Evolutionary conservation across 2,797 vertebrate genomes (phyloP).

Genomic region (Sebastes alutus): DNA sequence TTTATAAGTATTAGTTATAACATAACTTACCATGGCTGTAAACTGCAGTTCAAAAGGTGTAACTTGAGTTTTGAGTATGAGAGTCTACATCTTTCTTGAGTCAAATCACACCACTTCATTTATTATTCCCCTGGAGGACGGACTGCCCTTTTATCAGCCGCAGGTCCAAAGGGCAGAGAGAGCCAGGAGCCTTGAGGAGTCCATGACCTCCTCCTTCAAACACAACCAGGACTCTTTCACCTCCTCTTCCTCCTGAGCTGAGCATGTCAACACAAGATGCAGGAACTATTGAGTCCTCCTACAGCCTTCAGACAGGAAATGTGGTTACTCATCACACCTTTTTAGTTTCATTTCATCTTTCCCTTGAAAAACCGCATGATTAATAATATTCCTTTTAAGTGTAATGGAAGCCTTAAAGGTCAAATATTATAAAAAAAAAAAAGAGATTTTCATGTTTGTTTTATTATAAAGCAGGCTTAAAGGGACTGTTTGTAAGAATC

Average conservation of each 20-base stretch:
- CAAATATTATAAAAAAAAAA: no score
- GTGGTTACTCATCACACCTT: not conserved
- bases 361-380: no score
- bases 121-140: not conserved
- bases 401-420: no score
- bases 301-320: not conserved
- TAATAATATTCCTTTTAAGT: no score
- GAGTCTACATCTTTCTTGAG: not conserved
- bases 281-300: not conserved
- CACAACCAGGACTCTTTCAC: not conserved
- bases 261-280: not conserved
- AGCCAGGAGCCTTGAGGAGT: slow-evolving; percentile 47
- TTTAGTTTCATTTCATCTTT: no score
- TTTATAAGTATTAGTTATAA: not conserved
- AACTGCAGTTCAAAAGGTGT: not conserved
- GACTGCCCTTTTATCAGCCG: slow-evolving; percentile 42
- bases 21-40: slow-evolving; percentile 59
- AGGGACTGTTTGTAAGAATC: no score
- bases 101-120: slow-evolving; percentile 15
- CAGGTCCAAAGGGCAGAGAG: slow-evolving; percentile 68
- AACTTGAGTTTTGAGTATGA: not conserved
- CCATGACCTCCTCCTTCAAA: slow-evolving; percentile 42
- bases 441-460: no score
- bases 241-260: not conserved
- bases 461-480: no score